Evolutionary conservation across 2,888 invertebrate species (phyloP), one percentile per base, ranked within the genome.

Genomic region (Apeira syringaria): DNA sequence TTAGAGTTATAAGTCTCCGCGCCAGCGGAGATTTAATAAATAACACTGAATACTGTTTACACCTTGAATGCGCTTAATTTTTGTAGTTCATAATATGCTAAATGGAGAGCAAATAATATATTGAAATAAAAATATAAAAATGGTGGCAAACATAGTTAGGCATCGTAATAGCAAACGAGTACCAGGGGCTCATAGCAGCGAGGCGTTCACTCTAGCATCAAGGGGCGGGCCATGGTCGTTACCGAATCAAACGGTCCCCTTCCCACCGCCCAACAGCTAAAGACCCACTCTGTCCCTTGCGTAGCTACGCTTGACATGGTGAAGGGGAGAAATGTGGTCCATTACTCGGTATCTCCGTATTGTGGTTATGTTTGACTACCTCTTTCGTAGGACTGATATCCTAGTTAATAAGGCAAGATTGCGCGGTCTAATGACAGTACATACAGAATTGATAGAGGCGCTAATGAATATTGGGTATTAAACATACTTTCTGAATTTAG

Each of bases 131-230:
- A n/a, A n/a, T n/a, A n/a, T n/a, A n/a, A n/a, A n/a, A n/a, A n/a
- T n/a, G 44, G 56, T 60, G 55, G 58, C 51, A 53, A 50, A 59
- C 56, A 47, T 56, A 59, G 58, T 58, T 57, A n/a, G 69, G 74
- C 66, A 74, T 65, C 65, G 64, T 67, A 72, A 67, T 74, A 70
- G 70, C 67, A 73, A 66, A 64, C 54, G 48, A 66, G 68, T 82
- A 88, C 87, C 70, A 86, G 88, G 87, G 71, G 73, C 68, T 67
- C 81, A 88, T 81, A 76, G 77, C 74, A 74, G 68, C 74, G 59
- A 87, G 86, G 85, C 85, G 86, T 82, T 80, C 66, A 75, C 79
- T 61, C 73, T 72, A 78, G 75, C 79, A 66, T 61, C 70, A 68
- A 78, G 80, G 78, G 88, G 87, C 85, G 87, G 85, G 77, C 74